Evolutionary conservation across 2,797 vertebrate species (phyloP).

Genomic region (Falco berigora): DNA sequence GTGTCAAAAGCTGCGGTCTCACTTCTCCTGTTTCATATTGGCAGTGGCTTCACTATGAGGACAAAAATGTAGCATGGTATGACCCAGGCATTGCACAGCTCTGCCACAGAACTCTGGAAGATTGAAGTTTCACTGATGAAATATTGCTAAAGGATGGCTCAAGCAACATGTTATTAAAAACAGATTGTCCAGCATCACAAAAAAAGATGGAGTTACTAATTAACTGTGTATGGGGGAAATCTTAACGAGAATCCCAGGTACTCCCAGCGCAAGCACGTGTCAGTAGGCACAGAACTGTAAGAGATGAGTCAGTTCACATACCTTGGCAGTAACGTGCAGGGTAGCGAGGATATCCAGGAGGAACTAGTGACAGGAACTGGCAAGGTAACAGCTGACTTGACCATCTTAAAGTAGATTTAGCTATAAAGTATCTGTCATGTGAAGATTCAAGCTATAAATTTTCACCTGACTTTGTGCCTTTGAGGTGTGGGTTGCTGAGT

Average conservation of each 20-base stretch:
- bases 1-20: background rate
- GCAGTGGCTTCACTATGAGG: background rate
- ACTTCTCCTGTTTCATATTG: conserved; percentile 25
- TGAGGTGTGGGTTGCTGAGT: background rate
- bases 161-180: background rate
- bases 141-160: background rate
- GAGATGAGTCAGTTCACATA: background rate
- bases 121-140: background rate
- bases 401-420: background rate
- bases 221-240: background rate
- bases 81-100: background rate
- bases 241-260: background rate
- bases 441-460: background rate
- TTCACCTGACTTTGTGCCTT: background rate
- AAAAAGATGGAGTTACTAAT: background rate
- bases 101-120: background rate
- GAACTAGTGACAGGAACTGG: conserved; percentile 7
- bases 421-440: background rate
- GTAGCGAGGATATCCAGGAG: conserved; percentile 36
- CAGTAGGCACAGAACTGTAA: background rate
- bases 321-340: background rate
- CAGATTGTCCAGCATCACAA: background rate
- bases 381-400: conserved; percentile 9
- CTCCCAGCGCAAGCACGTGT: background rate
- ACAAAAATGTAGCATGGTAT: background rate